Percentiles rank a stretch among this genome's conserved stretches.
These are phyloP conservation scores for Leptopilina clavipes DNA, from an alignment of 1,140 invertebrate species.

Conservation along the genomic window DNA sequence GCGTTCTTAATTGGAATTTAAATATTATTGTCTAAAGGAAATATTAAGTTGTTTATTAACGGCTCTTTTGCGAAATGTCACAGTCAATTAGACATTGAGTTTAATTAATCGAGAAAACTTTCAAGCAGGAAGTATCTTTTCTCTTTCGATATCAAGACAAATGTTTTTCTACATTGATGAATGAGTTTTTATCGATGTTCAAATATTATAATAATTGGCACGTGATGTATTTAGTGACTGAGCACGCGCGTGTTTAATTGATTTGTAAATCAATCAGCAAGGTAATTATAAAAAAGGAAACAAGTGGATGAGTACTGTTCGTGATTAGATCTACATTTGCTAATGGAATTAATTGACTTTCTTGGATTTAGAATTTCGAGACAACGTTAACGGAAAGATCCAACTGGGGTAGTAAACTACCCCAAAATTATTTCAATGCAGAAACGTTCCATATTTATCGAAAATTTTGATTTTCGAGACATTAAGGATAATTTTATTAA, in stretches of 20 bases:
- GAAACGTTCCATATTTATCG: too few species aligned
- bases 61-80: neutral
- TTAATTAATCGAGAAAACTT: slow-evolving; percentile 5
- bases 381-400: too few species aligned
- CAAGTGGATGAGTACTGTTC: slow-evolving; percentile 12
- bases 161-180: neutral
- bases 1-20: neutral
- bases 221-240: too few species aligned
- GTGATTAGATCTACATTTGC: slow-evolving; percentile 29
- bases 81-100: neutral
- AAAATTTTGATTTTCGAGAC: too few species aligned
- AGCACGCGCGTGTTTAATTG: neutral
- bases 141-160: neutral
- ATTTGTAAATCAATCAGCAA: neutral
- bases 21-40: neutral
- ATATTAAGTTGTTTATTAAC: slow-evolving; percentile 21
- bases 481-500: too few species aligned
- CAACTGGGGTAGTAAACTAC: too few species aligned
- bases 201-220: neutral
- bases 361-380: slow-evolving; percentile 38
- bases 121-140: neutral
- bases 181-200: neutral
- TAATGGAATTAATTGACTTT: slow-evolving; percentile 4
- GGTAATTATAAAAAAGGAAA: slow-evolving; percentile 5
- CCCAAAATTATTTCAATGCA: too few species aligned